phyloP scores from a whole-genome alignment of 2,797 vertebrate genomes.

The Aratinga solstitialis region DNA sequence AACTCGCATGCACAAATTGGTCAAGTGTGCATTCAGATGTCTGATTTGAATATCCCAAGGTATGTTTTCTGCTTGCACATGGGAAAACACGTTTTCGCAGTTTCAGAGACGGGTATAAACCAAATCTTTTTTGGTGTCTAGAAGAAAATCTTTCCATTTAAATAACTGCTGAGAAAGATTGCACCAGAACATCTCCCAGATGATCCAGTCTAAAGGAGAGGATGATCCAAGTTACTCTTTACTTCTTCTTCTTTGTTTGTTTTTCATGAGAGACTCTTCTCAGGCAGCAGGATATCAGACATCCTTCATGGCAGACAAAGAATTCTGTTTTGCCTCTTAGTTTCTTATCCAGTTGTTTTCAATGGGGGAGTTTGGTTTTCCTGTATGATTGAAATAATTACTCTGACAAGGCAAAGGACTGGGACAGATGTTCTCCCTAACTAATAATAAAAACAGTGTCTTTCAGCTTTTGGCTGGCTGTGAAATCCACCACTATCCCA shows the following conservation, averaged over 20 bases:
- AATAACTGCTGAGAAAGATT: not conserved
- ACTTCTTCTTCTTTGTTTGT: not conserved
- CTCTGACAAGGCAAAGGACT: conserved; percentile 10
- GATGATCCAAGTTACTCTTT: not conserved
- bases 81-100: not conserved
- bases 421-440: conserved; percentile 65
- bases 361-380: conserved; percentile 27
- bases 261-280: not conserved
- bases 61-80: not conserved
- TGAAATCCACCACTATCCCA: conserved; percentile 19
- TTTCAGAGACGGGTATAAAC: not conserved
- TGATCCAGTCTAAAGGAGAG: not conserved
- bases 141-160: not conserved
- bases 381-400: conserved; percentile 44
- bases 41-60: not conserved
- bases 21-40: not conserved
- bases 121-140: not conserved
- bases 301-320: not conserved
- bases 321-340: not conserved
- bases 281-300: not conserved
- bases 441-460: conserved; percentile 50
- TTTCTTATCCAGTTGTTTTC: conserved; percentile 34
- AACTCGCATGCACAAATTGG: not conserved
- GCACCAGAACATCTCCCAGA: not conserved
- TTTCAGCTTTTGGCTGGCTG: conserved; percentile 37